phyloP scores from a whole-genome alignment of 1,140 invertebrate species.

The Bursaphelenchus mucronatus region DNA sequence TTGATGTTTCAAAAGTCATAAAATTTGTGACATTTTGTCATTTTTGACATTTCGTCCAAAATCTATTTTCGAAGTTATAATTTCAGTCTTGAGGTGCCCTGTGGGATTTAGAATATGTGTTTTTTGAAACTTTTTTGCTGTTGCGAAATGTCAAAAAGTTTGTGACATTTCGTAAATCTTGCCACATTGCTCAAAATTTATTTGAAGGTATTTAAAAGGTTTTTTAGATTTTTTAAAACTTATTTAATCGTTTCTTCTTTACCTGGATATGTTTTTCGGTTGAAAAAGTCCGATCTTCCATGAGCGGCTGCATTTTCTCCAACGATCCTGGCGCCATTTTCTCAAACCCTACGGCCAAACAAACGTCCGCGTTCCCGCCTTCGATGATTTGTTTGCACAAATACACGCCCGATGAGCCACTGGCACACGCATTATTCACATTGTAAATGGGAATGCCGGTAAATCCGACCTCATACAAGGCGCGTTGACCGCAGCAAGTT shows the following conservation, averaged over 20 bases:
- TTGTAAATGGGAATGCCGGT: slow-evolving; percentile 95
- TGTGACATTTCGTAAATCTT: neutral
- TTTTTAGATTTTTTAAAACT: too few relatives aligned
- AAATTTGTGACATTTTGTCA: too few relatives aligned
- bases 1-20: too few relatives aligned
- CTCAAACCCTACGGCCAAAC: slow-evolving; percentile 89
- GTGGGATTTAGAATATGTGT: too few relatives aligned
- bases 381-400: slow-evolving; percentile 85
- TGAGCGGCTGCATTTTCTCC: slow-evolving; percentile 67
- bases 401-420: slow-evolving; percentile 83
- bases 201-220: neutral
- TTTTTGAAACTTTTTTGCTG: too few relatives aligned
- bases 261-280: slow-evolving; percentile 84
- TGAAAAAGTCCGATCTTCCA: slow-evolving; percentile 80
- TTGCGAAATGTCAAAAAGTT: too few relatives aligned
- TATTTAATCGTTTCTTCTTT: slow-evolving; percentile 73
- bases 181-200: neutral
- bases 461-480: slow-evolving; percentile 87
- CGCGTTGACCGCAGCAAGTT: slow-evolving; percentile 87
- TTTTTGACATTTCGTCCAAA: too few relatives aligned
- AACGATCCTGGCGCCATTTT: slow-evolving; percentile 93
- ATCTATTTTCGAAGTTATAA: too few relatives aligned
- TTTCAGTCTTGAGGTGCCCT: too few relatives aligned
- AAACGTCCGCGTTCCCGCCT: slow-evolving; percentile 73
- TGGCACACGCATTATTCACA: slow-evolving; percentile 95